These are phyloP conservation scores for Myiopsitta monachus DNA, from an alignment of 2,113 vertebrate genomes.

Conservation along the genomic window DNA sequence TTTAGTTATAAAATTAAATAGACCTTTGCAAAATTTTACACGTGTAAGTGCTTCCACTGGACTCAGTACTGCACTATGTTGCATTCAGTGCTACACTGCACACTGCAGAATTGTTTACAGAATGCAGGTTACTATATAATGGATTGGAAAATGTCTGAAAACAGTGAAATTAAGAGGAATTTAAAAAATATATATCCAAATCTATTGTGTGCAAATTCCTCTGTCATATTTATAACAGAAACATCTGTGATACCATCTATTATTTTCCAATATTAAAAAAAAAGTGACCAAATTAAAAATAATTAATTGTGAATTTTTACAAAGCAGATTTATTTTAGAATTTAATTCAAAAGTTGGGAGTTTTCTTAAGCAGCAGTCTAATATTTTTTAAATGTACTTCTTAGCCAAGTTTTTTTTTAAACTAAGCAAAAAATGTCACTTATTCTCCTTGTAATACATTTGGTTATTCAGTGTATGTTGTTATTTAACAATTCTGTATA, in stretches of 20 bases:
- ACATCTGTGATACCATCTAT: background rate
- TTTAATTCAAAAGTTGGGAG: rapidly evolving
- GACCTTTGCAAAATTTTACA: background rate
- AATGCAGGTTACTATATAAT: background rate
- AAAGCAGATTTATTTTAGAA: background rate
- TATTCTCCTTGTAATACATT: background rate
- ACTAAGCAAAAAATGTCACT: background rate
- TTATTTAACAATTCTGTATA: background rate
- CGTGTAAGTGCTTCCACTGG: background rate
- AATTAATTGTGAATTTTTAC: background rate
- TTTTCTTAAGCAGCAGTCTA: background rate
- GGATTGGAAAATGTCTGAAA: background rate
- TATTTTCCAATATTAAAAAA: background rate
- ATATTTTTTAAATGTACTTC: background rate
- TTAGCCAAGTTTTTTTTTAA: background rate
- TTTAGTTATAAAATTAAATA: background rate
- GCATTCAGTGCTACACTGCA: background rate
- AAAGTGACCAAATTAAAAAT: background rate
- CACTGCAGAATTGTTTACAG: background rate
- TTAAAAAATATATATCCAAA: background rate
- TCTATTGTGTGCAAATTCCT: background rate
- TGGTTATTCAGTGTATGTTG: background rate
- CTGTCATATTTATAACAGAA: background rate
- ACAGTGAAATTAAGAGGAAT: background rate
- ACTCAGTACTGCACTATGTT: background rate